Base-by-base conservation (phyloP, 2,888 invertebrate genomes). In the Himalopsyche anomala region DNA sequence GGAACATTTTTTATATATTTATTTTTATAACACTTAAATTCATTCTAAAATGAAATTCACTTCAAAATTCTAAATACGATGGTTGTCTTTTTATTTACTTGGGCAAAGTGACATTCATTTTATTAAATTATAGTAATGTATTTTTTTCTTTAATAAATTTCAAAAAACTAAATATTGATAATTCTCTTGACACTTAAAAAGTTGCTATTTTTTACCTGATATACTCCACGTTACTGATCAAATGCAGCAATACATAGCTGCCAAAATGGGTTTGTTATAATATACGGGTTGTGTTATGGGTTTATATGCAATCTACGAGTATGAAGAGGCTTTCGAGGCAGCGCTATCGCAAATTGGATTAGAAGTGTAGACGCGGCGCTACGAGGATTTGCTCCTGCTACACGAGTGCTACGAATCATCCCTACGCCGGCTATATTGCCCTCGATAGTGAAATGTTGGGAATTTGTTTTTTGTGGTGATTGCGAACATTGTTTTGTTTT, bases 331-430 rank as follows among this genome's bases (percentile, higher is more conserved):
- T 62, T 62, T 62, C 62, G 62, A 62, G 62, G 62, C 19, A 62
- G 28, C 62, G 62, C 62, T 62, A 62, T 62, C 62, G 62, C 62
- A 62, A 62, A 62, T 62, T 62, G 62, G 62, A 62, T 62, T 62
- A 62, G 62, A 62, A 62, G 62, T 62, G 62, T 62, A 62, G 62
- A 62, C 62, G n/a, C 62, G 62, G 19, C 28, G 62, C 62, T 62
- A 62, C 62, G 62, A n/a, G 62, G 62, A 62, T 62, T 62, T 62
- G 62, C 62, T n/a, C 51, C 62, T 62, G 19, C 28, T 62, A 62
- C 62, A 28, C 19, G 62, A 62, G 62, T 62, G 62, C 62, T 62
- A 62, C 62, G 62, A 62, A 51, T 51, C 51, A 51, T 51, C 51
- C 15, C 51, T 51, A 51, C 51, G 51, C 51, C 51, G 15, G 51